Evolutionary conservation across 2,797 vertebrate species (phyloP), one percentile per base, ranked within the genome.

Genomic region (Pipistrellus pygmaeus): DNA sequence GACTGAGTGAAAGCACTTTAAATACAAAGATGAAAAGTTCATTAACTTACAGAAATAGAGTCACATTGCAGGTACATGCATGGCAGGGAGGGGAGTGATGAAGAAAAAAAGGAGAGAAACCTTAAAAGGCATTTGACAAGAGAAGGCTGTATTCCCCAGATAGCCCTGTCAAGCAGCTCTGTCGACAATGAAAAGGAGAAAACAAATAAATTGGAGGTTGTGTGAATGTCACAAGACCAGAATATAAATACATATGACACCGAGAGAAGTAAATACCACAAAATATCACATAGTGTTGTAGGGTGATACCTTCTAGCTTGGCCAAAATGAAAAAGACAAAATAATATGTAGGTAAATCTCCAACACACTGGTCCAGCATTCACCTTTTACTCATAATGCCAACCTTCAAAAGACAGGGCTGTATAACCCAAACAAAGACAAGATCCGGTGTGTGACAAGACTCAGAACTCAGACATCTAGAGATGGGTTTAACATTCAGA

Each of bases 161-260:
- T 46, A 96, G 55, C 93, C 85, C 95, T 97, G 97, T 97, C 95
- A 97, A 77, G 94, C 90, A 72, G 0, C 84, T 76, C 95, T 92
- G 90, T 93, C 72, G 77, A 97, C 95, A 96, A 91, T 23, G 93
- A 96, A 97, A 97, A 88, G 86, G 97, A 96, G 97, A 97, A 98
- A 97, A 97, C 95, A 98, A 97, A 97, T 96, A 97, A 96, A 97
- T 95, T 94, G 91, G 93, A 98, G 92, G 91, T 94, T 12, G 0
- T 96, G 88, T 95, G 94, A 88, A 94, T 96, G 97, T 98, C 97
- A 96, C 80, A 97, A 97, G 96, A 97, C 96, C 95, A 96, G 97
- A 96, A 95, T 97, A 97, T 96, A 97, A 98, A 98, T 97, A 95
- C 51, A 2, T 68, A 93, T 72, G 95, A 96, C 90, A 96, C 15